phyloP scores from a whole-genome alignment of 2,888 invertebrate genomes.

The Drosophila nigricruria region DNA sequence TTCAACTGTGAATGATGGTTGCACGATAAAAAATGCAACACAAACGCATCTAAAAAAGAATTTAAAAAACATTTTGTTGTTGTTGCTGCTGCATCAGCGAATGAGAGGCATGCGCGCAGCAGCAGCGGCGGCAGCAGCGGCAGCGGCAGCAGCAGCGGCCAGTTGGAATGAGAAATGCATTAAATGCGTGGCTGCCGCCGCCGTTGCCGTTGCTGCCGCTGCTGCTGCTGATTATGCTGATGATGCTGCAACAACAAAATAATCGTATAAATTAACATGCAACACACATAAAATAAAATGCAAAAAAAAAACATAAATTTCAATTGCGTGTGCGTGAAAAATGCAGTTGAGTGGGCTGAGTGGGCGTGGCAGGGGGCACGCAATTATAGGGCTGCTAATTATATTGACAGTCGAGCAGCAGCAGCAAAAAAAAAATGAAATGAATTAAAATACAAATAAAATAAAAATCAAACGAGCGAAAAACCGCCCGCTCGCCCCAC shows the following conservation, averaged over 20 bases:
- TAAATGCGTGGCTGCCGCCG: constrained; percentile 41
- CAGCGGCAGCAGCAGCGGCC: constrained; percentile 16
- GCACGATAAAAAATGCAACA: constrained; percentile 36
- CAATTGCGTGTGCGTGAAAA: constrained; percentile 55
- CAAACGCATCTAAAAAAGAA: constrained; percentile 71
- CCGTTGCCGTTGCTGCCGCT: constrained; percentile 28
- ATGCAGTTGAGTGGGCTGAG: constrained; percentile 15
- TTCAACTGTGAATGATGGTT: constrained; percentile 36
- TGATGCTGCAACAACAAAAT: constrained; percentile 60
- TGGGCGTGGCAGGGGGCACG: constrained; percentile 2
- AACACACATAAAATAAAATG: constrained; percentile 19
- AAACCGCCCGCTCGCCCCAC: constrained; percentile 38
- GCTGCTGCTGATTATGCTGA: constrained; percentile 66
- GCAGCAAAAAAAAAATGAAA: background rate
- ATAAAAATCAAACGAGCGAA: background rate
- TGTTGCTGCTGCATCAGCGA: constrained; percentile 36
- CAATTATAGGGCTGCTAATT: constrained; percentile 77
- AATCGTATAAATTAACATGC: constrained; percentile 66
- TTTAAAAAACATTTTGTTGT: constrained; percentile 23
- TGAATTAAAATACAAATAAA: constrained; percentile 2
- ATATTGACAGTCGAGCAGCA: constrained; percentile 62
- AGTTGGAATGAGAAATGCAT: constrained; percentile 28
- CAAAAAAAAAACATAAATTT: constrained; percentile 35
- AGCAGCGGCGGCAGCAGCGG: constrained; percentile 28
- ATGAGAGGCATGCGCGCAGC: constrained; percentile 54